A percentile compares a stretch with the other conserved stretches of the same genome.
Evolutionary conservation across 2,797 vertebrate species (phyloP).

Genomic region (Pangasius krempfi): DNA sequence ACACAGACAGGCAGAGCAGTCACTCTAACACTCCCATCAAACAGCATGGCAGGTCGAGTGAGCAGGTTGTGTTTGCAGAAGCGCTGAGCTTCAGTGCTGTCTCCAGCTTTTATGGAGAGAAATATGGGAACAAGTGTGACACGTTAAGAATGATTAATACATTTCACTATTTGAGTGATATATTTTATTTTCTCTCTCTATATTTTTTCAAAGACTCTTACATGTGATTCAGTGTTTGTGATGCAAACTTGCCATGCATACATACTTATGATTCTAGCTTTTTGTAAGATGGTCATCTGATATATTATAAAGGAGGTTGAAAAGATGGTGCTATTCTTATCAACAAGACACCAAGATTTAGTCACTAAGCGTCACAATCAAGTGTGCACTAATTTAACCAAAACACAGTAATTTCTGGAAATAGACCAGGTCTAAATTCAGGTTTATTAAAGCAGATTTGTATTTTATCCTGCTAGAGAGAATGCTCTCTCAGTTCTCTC

Average conservation of each 20-base stretch:
- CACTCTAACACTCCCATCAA: conserved; percentile 35
- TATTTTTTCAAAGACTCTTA: conserved; percentile 3
- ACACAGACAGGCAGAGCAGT: conserved; percentile 35
- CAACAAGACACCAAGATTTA: not conserved
- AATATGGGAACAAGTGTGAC: conserved; percentile 55
- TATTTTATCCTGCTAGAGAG: not conserved
- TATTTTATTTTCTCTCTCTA: not conserved
- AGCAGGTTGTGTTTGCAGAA: conserved; percentile 53
- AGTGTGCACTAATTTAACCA: not conserved
- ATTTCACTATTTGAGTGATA: not conserved
- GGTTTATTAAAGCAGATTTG: not conserved
- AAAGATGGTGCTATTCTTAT: not conserved
- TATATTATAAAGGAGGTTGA: conserved; percentile 23
- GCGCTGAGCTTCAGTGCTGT: conserved; percentile 24
- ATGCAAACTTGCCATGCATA: not conserved
- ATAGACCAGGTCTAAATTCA: not conserved
- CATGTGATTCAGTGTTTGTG: not conserved
- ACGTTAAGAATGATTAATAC: conserved; percentile 61
- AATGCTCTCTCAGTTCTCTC: conserved; percentile 8
- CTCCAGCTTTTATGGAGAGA: conserved; percentile 35
- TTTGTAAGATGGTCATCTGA: not conserved
- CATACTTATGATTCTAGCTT: not conserved
- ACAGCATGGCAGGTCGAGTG: conserved; percentile 38
- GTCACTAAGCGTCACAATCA: not conserved
- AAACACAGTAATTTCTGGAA: not conserved